A percentile compares a stretch with the other conserved stretches of the same genome.
Evolutionary conservation across 2,888 invertebrate species (phyloP).

Genomic region (Melipona beecheii): DNA sequence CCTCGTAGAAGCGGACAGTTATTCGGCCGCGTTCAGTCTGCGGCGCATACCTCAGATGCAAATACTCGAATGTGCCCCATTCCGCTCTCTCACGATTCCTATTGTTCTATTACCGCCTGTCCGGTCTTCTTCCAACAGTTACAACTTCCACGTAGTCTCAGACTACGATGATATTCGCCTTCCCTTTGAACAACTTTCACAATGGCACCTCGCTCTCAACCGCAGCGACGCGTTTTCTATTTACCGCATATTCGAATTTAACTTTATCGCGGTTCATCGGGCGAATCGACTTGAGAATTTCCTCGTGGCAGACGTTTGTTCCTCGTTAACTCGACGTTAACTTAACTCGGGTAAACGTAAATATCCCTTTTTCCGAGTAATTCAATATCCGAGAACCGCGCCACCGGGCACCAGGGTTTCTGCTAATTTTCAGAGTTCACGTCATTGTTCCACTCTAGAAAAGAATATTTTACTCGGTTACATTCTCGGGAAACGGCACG

Average conservation of each 20-base stretch:
- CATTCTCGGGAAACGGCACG: neutral
- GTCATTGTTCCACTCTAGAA: constrained; percentile 37
- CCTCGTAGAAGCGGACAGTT: constrained; percentile 44
- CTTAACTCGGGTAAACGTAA: neutral
- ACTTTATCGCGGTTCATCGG: neutral
- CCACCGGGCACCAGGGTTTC: constrained; percentile 22
- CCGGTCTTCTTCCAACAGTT: constrained; percentile 20
- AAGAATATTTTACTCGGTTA: constrained; percentile 24
- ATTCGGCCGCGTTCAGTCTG: constrained; percentile 57
- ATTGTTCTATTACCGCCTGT: constrained; percentile 63
- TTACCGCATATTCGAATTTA: neutral
- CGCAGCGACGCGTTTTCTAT: neutral
- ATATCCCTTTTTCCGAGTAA: constrained; percentile 37
- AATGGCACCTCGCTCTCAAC: neutral
- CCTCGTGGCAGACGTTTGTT: constrained; percentile 8
- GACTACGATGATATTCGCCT: neutral
- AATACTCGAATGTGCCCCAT: constrained; percentile 53
- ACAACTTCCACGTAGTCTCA: too few species aligned
- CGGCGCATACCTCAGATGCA: constrained; percentile 60
- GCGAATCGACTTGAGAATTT: neutral
- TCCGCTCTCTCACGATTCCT: constrained; percentile 44
- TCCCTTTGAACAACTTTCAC: constrained; percentile 14
- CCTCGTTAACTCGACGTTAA: neutral
- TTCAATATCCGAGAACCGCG: constrained; percentile 47
- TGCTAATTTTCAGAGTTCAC: constrained; percentile 44